Evolutionary conservation across 2,888 invertebrate species (phyloP).

Genomic region (Camponotus fellah): DNA sequence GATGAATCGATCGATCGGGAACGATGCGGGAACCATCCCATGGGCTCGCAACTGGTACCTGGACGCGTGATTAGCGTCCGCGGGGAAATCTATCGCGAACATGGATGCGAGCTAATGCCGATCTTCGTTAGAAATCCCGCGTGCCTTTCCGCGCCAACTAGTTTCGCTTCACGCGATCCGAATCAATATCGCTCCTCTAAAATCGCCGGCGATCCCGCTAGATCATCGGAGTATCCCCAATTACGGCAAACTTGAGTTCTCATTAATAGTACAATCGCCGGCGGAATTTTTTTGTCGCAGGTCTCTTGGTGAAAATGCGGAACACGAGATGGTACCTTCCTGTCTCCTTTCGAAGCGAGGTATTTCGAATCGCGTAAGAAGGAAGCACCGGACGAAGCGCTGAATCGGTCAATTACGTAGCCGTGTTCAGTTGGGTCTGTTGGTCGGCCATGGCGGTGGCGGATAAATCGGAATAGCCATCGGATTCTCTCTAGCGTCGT

Average conservation of each 20-base stretch:
- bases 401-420: slow-evolving; percentile 28
- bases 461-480: slow-evolving; percentile 30
- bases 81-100: slow-evolving; percentile 83
- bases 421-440: not conserved
- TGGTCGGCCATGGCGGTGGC: not conserved
- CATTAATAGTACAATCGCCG: not conserved
- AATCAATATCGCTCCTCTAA: slow-evolving; percentile 21
- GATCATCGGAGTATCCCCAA: not conserved
- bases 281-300: slow-evolving; percentile 5
- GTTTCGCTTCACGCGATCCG: slow-evolving; percentile 22
- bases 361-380: slow-evolving; percentile 1
- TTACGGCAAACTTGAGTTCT: slow-evolving; percentile 14
- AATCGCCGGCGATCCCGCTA: not conserved
- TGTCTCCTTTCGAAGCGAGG: not conserved
- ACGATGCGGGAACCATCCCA: slow-evolving; percentile 65
- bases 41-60: slow-evolving; percentile 79
- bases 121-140: slow-evolving; percentile 56
- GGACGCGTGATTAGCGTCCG: slow-evolving; percentile 83
- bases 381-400: slow-evolving; percentile 3
- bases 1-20: slow-evolving; percentile 11
- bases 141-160: slow-evolving; percentile 63
- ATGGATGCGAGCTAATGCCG: slow-evolving; percentile 76
- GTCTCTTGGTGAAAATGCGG: not conserved
- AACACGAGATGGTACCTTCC: not conserved
- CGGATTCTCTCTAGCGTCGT: not conserved